phyloP scores from a whole-genome alignment of 1,140 invertebrate species.

The Aphelenchoides fujianensis region DNA sequence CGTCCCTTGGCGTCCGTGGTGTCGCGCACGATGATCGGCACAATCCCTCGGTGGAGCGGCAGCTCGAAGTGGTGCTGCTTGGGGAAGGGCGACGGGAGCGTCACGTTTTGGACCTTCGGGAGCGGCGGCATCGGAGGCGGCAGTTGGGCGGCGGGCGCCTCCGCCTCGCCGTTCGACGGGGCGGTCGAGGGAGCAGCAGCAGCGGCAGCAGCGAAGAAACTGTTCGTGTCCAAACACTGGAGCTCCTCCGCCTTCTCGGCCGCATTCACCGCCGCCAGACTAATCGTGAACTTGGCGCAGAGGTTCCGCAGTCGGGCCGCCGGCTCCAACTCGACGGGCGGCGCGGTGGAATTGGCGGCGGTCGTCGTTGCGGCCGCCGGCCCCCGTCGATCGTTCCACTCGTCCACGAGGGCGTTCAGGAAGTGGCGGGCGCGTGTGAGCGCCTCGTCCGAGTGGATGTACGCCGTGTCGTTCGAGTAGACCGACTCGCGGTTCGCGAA shows the following conservation, averaged over 20 bases:
- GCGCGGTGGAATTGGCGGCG: not conserved
- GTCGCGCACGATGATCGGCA: constrained; percentile 31
- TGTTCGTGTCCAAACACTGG: constrained; percentile 1
- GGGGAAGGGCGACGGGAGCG: constrained; percentile 15
- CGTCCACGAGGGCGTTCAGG: constrained; percentile 39
- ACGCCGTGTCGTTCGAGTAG: constrained; percentile 23
- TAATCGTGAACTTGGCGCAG: constrained; percentile 17
- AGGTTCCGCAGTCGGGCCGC: constrained; percentile 5
- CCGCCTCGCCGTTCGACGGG: not conserved
- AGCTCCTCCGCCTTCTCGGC: constrained; percentile 6
- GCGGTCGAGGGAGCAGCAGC: not conserved
- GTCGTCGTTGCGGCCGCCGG: not conserved
- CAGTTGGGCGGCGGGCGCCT: not conserved
- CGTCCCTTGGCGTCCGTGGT: constrained; percentile 47
- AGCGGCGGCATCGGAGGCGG: no score
- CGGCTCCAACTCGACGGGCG: constrained; percentile 2
- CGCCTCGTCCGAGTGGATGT: constrained; percentile 32
- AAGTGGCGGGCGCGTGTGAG: constrained; percentile 43
- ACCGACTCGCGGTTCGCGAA: constrained; percentile 18
- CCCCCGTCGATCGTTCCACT: constrained; percentile 43
- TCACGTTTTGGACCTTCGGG: not conserved
- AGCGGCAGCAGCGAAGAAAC: not conserved
- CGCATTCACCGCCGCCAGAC: not conserved
- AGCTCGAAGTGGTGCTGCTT: constrained; percentile 38
- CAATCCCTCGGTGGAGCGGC: constrained; percentile 14